A percentile compares a stretch with the other conserved stretches of the same genome.
Evolutionary conservation across 2,888 invertebrate species (phyloP).

Genomic region (Cremastinae sp.): DNA sequence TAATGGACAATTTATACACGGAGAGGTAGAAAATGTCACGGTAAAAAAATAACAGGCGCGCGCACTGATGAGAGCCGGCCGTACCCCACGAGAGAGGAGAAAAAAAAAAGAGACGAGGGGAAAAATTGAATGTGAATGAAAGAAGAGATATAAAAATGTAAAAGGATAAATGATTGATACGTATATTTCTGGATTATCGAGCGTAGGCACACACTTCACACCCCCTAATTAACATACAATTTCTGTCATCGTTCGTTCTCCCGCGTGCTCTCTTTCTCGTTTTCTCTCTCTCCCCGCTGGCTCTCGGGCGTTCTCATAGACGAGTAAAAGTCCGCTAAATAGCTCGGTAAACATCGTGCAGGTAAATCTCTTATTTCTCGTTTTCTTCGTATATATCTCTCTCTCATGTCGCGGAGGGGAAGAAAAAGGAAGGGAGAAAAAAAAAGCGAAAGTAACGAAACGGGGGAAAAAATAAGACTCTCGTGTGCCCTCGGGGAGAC

Average conservation of each 20-base stretch:
- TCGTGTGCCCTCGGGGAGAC: slow-evolving; percentile 58
- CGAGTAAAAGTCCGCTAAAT: slow-evolving; percentile 44
- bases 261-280: background rate
- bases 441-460: background rate
- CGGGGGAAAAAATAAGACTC: slow-evolving; percentile 33
- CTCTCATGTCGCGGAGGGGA: background rate
- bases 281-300: slow-evolving; percentile 12
- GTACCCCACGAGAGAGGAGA: background rate
- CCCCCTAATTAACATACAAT: slow-evolving; percentile 75
- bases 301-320: slow-evolving; percentile 18
- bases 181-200: slow-evolving; percentile 55
- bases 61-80: background rate
- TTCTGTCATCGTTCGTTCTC: slow-evolving; percentile 69
- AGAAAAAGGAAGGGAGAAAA: too few species aligned
- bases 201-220: slow-evolving; percentile 57
- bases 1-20: slow-evolving; percentile 37
- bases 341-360: slow-evolving; percentile 11
- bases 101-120: too few species aligned
- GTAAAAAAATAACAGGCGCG: slow-evolving; percentile 26
- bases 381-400: slow-evolving; percentile 30
- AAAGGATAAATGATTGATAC: slow-evolving; percentile 31
- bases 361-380: slow-evolving; percentile 3
- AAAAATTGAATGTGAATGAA: background rate
- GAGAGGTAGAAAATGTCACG: too few species aligned
- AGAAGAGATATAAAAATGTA: background rate